Base-by-base conservation (phyloP, 2,888 invertebrate genomes). In the Ptycholaimellus sp. region DNA sequence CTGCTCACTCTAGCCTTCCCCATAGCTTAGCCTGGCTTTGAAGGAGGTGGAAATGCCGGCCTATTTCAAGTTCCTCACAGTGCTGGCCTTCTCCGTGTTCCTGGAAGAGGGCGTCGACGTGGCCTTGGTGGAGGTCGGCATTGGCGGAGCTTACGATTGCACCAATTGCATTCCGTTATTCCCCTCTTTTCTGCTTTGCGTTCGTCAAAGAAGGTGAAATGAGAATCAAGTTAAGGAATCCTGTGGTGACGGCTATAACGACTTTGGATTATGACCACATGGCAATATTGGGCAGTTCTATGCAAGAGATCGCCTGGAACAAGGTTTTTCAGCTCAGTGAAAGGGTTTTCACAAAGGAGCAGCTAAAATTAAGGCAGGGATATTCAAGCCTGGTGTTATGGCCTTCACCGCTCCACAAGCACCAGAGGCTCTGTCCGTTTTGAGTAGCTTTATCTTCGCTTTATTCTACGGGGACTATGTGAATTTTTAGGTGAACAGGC, bases 81-180 rank as follows among this genome's bases (percentile, higher is more conserved):
- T 90, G 38, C 64, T 96, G 67, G 79, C 83, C 13, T 76, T 81
- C 53, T 71, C 81, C 54, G 68, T 85, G 23, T 96, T 96, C 62
- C 51, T 80, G 1, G 49, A 62, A 42, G 76, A 81, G 59, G 68
- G 70, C 40, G 61, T 62, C 21, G 83, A 93, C 59, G 90, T 85
- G 1, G 81, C 79, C 1, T 71, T 99, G 29, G 59, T 96, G 13
- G 96, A 99, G 65, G 93, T 93, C 22, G 96, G 96, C 23, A 83
- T 99, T 46, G 96, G 96, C 0, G 96, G 96, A 0, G 70, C 76
- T 52, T 72, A 73, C 44, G 96, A 99, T 61, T 76, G 75, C 51
- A 99, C 96, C 2, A 99, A 99, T 64, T 65, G 90, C 32, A 58
- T 96, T 37, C 70, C 71, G 77, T 76, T 59, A 49, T 44, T 30